Conservation (phyloP, 2,888 invertebrate genomes). For the Dasypolia templi region DNA sequence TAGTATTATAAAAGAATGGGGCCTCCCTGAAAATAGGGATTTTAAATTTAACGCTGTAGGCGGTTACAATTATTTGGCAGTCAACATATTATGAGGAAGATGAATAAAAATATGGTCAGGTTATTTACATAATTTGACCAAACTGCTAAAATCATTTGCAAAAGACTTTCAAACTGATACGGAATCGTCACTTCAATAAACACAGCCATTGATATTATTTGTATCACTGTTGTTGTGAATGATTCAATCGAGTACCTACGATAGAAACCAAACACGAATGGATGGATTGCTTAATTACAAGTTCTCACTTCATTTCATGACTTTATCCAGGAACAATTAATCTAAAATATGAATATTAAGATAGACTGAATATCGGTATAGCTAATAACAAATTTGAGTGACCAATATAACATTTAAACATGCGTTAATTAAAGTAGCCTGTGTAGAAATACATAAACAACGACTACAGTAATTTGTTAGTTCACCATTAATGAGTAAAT, state of each 20-base stretch:
- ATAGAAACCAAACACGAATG: slow-evolving; percentile 50
- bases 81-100: neutral
- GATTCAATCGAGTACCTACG: slow-evolving; percentile 56
- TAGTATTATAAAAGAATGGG: neutral
- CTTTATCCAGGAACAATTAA: neutral
- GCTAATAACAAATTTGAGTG: slow-evolving; percentile 8
- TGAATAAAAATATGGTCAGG: neutral
- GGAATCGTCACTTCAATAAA: slow-evolving; percentile 47
- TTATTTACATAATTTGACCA: slow-evolving; percentile 21
- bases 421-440: slow-evolving; percentile 45
- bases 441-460: slow-evolving; percentile 75
- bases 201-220: slow-evolving; percentile 53
- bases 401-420: slow-evolving; percentile 23
- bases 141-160: slow-evolving; percentile 35
- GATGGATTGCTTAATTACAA: slow-evolving; percentile 13
- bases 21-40: neutral
- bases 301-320: slow-evolving; percentile 11
- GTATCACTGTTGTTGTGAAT: slow-evolving; percentile 65
- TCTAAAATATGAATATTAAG: neutral
- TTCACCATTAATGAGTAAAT: slow-evolving; percentile 87
- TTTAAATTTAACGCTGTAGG: neutral
- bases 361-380: slow-evolving; percentile 5
- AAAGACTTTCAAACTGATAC: slow-evolving; percentile 42
- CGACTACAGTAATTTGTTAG: slow-evolving; percentile 82
- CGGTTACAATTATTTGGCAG: neutral